These are phyloP conservation scores for Metopia argyrocephala DNA, from an alignment of 2,888 invertebrate genomes.

Conservation along the genomic window DNA sequence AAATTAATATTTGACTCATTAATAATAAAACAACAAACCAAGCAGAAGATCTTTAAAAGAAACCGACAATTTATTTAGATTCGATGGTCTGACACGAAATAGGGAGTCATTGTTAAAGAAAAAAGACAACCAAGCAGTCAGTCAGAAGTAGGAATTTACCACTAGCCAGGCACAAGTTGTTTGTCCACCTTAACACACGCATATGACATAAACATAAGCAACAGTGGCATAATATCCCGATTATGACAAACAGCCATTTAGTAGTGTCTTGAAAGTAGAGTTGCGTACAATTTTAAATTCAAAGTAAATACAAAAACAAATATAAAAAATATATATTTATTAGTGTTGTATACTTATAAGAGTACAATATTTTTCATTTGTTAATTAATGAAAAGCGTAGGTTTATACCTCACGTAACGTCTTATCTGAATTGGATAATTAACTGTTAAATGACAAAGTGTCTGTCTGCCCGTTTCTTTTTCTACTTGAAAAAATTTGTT, in stretches of 20 bases:
- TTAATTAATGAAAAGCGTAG: conserved; percentile 49
- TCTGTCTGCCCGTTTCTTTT: conserved; percentile 28
- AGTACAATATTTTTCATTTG: not conserved
- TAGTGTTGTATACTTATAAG: not conserved
- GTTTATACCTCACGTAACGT: conserved; percentile 33
- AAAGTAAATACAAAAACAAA: conserved; percentile 10
- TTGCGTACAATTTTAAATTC: conserved; percentile 39
- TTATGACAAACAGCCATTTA: not conserved
- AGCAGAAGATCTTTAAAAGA: conserved; percentile 34
- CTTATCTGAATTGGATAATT: conserved; percentile 61
- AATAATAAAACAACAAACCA: conserved; percentile 25
- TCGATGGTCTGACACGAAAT: conserved; percentile 24
- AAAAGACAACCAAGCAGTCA: not conserved
- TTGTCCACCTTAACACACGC: conserved; percentile 48
- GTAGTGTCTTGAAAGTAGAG: conserved; percentile 26
- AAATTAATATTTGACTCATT: conserved; percentile 60
- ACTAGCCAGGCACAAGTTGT: conserved; percentile 12
- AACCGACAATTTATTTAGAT: conserved; percentile 38
- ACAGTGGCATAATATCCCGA: conserved; percentile 43
- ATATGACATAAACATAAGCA: conserved; percentile 36
- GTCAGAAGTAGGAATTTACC: conserved; percentile 23
- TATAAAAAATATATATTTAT: conserved; percentile 30
- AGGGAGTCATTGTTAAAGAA: conserved; percentile 14
- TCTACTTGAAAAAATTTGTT: not conserved
- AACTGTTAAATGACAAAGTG: conserved; percentile 59